Percentiles rank a stretch among this genome's conserved stretches.
Evolutionary conservation across 2,888 invertebrate genomes (phyloP).

Genomic region (Ornithoptera alexandrae): DNA sequence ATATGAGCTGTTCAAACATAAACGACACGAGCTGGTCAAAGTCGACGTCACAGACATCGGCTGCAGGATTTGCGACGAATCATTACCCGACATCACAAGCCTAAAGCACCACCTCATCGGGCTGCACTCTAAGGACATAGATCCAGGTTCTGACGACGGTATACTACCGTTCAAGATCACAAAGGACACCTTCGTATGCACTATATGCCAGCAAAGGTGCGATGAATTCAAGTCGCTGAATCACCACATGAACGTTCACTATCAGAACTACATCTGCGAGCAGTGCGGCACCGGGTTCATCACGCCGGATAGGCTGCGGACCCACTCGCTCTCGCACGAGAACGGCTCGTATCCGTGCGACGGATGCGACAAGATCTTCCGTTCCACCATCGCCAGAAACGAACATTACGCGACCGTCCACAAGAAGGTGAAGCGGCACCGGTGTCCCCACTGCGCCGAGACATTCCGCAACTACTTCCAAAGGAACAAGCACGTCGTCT

Average conservation of each 20-base stretch:
- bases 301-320: slow-evolving; percentile 61
- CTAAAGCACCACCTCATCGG: slow-evolving; percentile 58
- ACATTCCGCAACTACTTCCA: slow-evolving; percentile 69
- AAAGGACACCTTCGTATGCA: slow-evolving; percentile 54
- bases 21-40: slow-evolving; percentile 64
- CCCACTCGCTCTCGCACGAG: slow-evolving; percentile 63
- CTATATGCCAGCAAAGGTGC: slow-evolving; percentile 53
- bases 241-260: slow-evolving; percentile 74
- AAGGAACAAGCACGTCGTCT: slow-evolving; percentile 63
- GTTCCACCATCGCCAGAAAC: slow-evolving; percentile 67
- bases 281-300: slow-evolving; percentile 69
- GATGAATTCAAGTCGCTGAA: slow-evolving; percentile 64
- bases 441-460: slow-evolving; percentile 67
- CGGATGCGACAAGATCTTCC: slow-evolving; percentile 72
- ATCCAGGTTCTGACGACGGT: slow-evolving; percentile 51
- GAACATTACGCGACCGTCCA: slow-evolving; percentile 75
- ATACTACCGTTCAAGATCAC: slow-evolving; percentile 62
- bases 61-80: slow-evolving; percentile 58
- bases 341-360: slow-evolving; percentile 66
- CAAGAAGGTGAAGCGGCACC: slow-evolving; percentile 65
- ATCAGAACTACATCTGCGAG: slow-evolving; percentile 70
- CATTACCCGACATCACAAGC: slow-evolving; percentile 42
- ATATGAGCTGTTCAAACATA: slow-evolving; percentile 50
- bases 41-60: slow-evolving; percentile 58
- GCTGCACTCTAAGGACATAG: slow-evolving; percentile 52